Percentiles rank a stretch among this genome's conserved stretches.
These are phyloP conservation scores for Anoplolepis gracilipes DNA, from an alignment of 1,140 invertebrate species.

Conservation along the genomic window DNA sequence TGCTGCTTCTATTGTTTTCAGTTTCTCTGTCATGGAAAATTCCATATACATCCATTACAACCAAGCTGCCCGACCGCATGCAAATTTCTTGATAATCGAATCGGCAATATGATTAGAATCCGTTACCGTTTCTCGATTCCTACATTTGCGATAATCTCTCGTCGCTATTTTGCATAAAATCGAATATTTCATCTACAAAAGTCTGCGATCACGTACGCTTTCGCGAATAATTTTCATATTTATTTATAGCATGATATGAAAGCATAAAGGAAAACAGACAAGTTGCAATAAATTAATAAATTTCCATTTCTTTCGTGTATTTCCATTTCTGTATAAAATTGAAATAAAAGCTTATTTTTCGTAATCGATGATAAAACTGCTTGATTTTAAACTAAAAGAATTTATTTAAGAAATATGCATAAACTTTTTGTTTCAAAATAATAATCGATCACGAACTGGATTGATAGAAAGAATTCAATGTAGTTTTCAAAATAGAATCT, in stretches of 20 bases:
- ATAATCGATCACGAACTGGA: background rate
- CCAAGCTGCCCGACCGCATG: background rate
- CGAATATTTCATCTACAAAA: background rate
- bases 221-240: background rate
- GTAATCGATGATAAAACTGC: background rate
- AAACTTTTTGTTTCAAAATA: too few relatives aligned
- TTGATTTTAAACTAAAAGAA: background rate
- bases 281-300: slow-evolving; percentile 2
- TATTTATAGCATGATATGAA: background rate
- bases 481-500: background rate
- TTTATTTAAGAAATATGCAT: background rate
- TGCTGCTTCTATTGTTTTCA: slow-evolving; percentile 62
- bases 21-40: slow-evolving; percentile 54
- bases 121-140: background rate
- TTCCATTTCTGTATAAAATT: background rate
- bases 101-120: slow-evolving; percentile 25
- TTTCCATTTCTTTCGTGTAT: background rate
- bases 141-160: background rate
- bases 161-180: background rate
- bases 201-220: background rate
- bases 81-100: slow-evolving; percentile 40
- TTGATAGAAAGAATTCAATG: background rate
- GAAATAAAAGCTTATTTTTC: slow-evolving; percentile 6
- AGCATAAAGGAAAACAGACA: too few relatives aligned
- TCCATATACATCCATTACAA: background rate